These are phyloP conservation scores for Dreissena polymorpha DNA, from an alignment of 1,140 invertebrate species.

Conservation along the genomic window DNA sequence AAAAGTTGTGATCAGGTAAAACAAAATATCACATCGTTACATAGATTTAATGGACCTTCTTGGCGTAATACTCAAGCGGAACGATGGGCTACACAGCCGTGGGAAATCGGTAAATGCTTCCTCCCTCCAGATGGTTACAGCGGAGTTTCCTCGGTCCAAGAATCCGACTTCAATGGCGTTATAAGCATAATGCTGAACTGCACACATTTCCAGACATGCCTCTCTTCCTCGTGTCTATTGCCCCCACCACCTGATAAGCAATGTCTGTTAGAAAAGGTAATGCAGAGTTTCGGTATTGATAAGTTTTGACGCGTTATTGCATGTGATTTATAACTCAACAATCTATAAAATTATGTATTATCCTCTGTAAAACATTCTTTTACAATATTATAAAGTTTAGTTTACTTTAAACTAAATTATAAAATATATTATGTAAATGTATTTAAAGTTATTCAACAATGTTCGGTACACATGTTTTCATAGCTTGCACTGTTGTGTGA, in stretches of 20 bases:
- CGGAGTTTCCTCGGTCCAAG: background rate
- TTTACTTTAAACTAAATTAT: too few relatives aligned
- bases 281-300: background rate
- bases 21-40: background rate
- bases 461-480: too few relatives aligned
- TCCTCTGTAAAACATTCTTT: too few relatives aligned
- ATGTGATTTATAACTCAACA: too few relatives aligned
- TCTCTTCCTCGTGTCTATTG: background rate
- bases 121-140: constrained; percentile 3
- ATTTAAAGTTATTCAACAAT: too few relatives aligned
- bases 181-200: background rate
- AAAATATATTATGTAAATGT: too few relatives aligned
- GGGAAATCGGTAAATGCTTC: background rate
- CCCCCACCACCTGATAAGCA: too few relatives aligned
- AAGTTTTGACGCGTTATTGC: background rate
- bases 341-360: too few relatives aligned
- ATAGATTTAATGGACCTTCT: constrained; percentile 1
- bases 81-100: background rate
- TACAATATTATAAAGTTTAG: too few relatives aligned
- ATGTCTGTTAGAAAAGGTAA: too few relatives aligned
- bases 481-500: too few relatives aligned
- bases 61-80: background rate
- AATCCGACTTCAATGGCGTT: background rate
- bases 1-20: background rate
- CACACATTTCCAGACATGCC: background rate